A percentile compares a stretch with the other conserved stretches of the same genome.
phyloP scores from a whole-genome alignment of 2,113 vertebrate genomes.

The Cricetomys ansorgei region DNA sequence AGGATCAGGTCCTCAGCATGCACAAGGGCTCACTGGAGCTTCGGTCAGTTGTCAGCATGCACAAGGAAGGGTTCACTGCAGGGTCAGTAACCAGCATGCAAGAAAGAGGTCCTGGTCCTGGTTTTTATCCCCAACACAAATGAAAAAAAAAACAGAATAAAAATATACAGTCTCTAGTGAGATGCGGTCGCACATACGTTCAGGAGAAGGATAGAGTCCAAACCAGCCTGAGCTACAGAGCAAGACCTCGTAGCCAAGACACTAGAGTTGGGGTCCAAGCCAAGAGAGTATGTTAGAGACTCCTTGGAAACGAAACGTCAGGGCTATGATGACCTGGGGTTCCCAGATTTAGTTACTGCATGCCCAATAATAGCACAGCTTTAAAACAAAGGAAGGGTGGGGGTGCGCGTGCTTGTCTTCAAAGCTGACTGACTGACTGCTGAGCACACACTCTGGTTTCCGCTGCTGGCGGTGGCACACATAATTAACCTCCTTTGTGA shows the following conservation, averaged over 20 bases:
- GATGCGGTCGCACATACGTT: not conserved
- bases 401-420: slow-evolving; percentile 58
- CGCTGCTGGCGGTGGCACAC: slow-evolving; percentile 20
- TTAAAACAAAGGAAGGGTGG: slow-evolving; percentile 73
- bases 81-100: not conserved
- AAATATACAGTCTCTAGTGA: not conserved
- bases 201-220: not conserved
- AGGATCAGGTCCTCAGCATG: too few relatives aligned
- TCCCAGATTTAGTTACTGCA: slow-evolving; percentile 61
- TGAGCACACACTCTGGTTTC: slow-evolving; percentile 60
- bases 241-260: not conserved
- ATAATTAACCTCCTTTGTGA: slow-evolving; percentile 64
- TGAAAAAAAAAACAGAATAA: not conserved
- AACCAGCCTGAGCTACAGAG: not conserved
- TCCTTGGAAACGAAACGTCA: not conserved
- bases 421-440: slow-evolving; percentile 60
- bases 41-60: too few relatives aligned
- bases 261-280: not conserved
- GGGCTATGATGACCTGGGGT: not conserved
- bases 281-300: not conserved
- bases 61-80: too few relatives aligned
- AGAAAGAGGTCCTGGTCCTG: not conserved
- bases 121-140: not conserved
- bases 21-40: too few relatives aligned
- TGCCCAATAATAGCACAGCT: slow-evolving; percentile 54